phyloP scores from a whole-genome alignment of 2,797 vertebrate species.

The Catamblyrhynchus diadema region DNA sequence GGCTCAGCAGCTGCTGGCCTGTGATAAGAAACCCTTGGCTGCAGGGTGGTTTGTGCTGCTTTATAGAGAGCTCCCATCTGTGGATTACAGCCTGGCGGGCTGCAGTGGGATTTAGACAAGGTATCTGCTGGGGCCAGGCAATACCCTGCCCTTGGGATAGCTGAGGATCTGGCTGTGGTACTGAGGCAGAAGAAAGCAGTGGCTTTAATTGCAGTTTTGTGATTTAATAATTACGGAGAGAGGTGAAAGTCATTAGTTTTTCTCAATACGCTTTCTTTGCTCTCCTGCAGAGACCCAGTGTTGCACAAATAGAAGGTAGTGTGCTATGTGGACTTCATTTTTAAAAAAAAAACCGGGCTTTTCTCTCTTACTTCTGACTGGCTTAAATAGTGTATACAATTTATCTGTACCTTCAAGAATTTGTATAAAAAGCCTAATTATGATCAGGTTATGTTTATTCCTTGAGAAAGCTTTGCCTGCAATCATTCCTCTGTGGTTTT shows the following conservation, averaged over 20 bases:
- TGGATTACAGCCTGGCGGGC: background rate
- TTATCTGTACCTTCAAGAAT: background rate
- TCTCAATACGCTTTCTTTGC: background rate
- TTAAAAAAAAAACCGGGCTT: background rate
- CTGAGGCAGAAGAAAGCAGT: background rate
- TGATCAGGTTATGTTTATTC: background rate
- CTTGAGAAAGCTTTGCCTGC: background rate
- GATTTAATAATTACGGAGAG: background rate
- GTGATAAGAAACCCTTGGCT: background rate
- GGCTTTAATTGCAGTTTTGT: background rate
- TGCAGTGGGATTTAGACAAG: background rate
- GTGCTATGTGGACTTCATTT: background rate
- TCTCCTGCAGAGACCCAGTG: background rate
- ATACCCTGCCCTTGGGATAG: background rate
- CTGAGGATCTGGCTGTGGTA: background rate
- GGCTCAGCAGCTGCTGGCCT: slow-evolving; percentile 38
- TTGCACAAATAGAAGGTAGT: background rate
- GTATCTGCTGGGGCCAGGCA: background rate
- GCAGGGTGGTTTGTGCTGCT: background rate
- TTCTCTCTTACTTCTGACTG: background rate
- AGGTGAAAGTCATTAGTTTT: background rate
- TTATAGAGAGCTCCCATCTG: background rate
- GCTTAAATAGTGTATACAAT: background rate
- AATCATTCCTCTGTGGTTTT: background rate
- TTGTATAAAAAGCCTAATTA: background rate